A percentile compares a stretch with the other conserved stretches of the same genome.
Evolutionary conservation across 2,888 invertebrate species (phyloP).

Genomic region (Phaonia tiefii): DNA sequence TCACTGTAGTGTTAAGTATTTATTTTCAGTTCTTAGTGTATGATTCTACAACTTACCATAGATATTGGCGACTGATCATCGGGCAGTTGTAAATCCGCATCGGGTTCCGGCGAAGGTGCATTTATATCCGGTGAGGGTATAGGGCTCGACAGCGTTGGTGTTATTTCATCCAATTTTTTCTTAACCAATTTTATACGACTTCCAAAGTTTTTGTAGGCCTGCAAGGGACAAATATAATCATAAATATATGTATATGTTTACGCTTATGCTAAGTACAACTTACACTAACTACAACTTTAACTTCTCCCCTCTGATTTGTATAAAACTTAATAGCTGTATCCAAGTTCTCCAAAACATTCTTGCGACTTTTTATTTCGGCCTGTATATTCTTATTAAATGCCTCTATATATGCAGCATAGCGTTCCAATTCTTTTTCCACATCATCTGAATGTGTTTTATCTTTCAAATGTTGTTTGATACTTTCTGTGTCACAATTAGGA

Average conservation of each 20-base stretch:
- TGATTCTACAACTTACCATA: slow-evolving; percentile 70
- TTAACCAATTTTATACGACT: slow-evolving; percentile 92
- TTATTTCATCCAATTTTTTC: slow-evolving; percentile 91
- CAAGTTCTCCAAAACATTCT: slow-evolving; percentile 88
- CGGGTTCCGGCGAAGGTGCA: slow-evolving; percentile 90
- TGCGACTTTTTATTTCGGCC: slow-evolving; percentile 90
- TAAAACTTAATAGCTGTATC: slow-evolving; percentile 93
- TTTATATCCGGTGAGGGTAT: slow-evolving; percentile 83
- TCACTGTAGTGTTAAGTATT: no score
- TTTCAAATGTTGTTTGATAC: slow-evolving; percentile 90
- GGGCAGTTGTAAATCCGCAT: slow-evolving; percentile 90
- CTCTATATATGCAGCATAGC: slow-evolving; percentile 89
- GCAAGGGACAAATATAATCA: slow-evolving; percentile 6
- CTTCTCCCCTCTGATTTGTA: slow-evolving; percentile 94
- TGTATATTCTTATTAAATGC: slow-evolving; percentile 90
- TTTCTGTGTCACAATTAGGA: slow-evolving; percentile 88
- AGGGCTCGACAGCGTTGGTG: slow-evolving; percentile 86
- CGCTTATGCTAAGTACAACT: no score
- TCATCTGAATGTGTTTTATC: slow-evolving; percentile 93
- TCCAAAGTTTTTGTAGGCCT: slow-evolving; percentile 98
- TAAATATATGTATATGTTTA: neutral
- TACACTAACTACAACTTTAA: slow-evolving; percentile 97
- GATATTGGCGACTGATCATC: slow-evolving; percentile 79
- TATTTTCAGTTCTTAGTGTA: no score
- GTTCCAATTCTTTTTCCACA: slow-evolving; percentile 92